Evolutionary conservation across 1,140 invertebrate genomes (phyloP).

Genomic region (Coboldia fuscipes): DNA sequence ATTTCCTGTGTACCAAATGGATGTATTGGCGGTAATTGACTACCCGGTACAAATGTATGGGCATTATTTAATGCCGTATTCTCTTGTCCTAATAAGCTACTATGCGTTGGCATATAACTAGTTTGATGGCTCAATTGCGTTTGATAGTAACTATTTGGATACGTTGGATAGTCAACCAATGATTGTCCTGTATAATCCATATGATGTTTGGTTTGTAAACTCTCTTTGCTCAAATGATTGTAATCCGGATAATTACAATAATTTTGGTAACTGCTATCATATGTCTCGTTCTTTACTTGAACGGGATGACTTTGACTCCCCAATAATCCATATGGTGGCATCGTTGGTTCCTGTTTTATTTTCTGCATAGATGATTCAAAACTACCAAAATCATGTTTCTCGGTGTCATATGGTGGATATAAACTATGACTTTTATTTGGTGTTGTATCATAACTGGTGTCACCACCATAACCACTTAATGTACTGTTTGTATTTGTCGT

Average conservation of each 20-base stretch:
- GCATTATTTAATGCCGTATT: too few relatives aligned
- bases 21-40: slow-evolving; percentile 8
- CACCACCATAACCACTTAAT: too few relatives aligned
- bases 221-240: too few relatives aligned
- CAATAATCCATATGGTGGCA: slow-evolving; percentile 16
- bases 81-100: too few relatives aligned
- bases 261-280: not conserved
- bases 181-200: too few relatives aligned
- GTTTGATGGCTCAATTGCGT: not conserved
- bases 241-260: not conserved
- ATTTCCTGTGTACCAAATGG: slow-evolving; percentile 14
- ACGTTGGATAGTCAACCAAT: too few relatives aligned
- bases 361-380: not conserved
- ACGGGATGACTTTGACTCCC: slow-evolving; percentile 16
- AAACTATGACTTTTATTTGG: not conserved
- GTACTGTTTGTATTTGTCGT: too few relatives aligned
- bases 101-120: not conserved
- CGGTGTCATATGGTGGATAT: slow-evolving; percentile 1
- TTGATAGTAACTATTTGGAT: too few relatives aligned
- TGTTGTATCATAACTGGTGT: too few relatives aligned
- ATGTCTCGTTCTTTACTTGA: not conserved
- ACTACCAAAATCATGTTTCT: too few relatives aligned
- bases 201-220: too few relatives aligned
- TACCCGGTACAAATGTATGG: too few relatives aligned
- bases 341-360: not conserved